A percentile compares a stretch with the other conserved stretches of the same genome.
Conservation (phyloP, 1,140 invertebrate genomes). For the Belonocnema kinseyi region DNA sequence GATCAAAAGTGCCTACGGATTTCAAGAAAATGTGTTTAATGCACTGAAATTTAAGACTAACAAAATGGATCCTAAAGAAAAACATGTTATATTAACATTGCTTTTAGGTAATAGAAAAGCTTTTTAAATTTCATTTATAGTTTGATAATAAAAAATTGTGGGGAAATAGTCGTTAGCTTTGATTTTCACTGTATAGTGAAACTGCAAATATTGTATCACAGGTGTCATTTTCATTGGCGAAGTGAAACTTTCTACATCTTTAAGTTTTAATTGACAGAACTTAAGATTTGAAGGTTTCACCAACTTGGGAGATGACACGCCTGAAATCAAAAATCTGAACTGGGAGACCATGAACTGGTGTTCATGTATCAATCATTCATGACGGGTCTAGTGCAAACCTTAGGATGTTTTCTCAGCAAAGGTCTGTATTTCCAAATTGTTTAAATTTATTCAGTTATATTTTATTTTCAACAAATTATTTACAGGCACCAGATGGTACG, state of each 20-base stretch:
- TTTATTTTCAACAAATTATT: neutral
- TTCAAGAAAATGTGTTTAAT: constrained; percentile 35
- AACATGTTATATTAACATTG: constrained; percentile 26
- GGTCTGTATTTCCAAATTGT: neutral
- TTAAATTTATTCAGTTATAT: neutral
- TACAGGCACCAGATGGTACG: neutral
- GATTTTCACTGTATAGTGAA: too few species aligned
- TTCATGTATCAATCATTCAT: constrained; percentile 60
- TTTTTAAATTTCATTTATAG: too few species aligned
- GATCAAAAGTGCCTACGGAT: constrained; percentile 36
- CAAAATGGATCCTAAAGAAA: constrained; percentile 34
- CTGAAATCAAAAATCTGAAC: too few species aligned
- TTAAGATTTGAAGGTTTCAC: too few species aligned
- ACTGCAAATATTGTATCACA: neutral
- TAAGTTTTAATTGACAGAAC: too few species aligned
- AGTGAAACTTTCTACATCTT: too few species aligned
- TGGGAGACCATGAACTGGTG: constrained; percentile 56
- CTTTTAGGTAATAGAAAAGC: neutral
- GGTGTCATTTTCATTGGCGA: neutral
- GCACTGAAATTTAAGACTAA: constrained; percentile 29
- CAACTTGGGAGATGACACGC: too few species aligned
- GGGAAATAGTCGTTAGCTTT: too few species aligned
- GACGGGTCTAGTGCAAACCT: constrained; percentile 51
- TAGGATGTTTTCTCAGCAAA: constrained; percentile 55
- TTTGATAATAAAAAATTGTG: too few species aligned